Percentiles rank a stretch among this genome's conserved stretches.
These are phyloP conservation scores for Neomonachus schauinslandi DNA, from an alignment of 2,113 vertebrate species.

Conservation along the genomic window DNA sequence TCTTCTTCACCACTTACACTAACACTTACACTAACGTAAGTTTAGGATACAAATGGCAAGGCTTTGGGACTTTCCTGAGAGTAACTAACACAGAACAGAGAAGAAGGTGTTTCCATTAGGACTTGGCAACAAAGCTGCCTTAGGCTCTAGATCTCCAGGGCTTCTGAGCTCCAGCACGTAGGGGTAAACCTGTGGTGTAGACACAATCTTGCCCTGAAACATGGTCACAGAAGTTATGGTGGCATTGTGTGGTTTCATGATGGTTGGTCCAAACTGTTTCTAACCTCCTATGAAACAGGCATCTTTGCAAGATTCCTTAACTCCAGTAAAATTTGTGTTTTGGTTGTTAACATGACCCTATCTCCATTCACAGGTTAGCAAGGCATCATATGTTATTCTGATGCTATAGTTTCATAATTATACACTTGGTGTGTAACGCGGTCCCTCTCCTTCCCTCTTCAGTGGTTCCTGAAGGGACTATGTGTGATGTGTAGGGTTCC, in stretches of 20 bases:
- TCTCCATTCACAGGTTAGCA: background rate
- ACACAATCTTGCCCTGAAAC: background rate
- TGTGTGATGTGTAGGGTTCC: background rate
- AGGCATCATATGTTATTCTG: background rate
- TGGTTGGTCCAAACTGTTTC: background rate
- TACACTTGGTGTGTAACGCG: background rate
- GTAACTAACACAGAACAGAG: fast-evolving
- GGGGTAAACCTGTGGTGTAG: no score
- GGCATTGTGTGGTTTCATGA: background rate
- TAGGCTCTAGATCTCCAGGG: no score
- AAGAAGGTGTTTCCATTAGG: background rate
- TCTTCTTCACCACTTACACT: background rate
- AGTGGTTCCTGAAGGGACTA: background rate
- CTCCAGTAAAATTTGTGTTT: background rate
- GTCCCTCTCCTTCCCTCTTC: background rate
- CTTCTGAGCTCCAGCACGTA: background rate
- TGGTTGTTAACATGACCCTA: background rate
- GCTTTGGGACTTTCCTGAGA: background rate
- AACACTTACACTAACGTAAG: no score
- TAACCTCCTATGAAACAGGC: background rate
- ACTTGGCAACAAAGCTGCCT: background rate
- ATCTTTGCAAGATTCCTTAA: background rate
- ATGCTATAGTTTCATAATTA: background rate
- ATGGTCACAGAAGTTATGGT: background rate
- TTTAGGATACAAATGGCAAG: no score